phyloP scores from a whole-genome alignment of 2,113 vertebrate species.

The Pluvianellus socialis region DNA sequence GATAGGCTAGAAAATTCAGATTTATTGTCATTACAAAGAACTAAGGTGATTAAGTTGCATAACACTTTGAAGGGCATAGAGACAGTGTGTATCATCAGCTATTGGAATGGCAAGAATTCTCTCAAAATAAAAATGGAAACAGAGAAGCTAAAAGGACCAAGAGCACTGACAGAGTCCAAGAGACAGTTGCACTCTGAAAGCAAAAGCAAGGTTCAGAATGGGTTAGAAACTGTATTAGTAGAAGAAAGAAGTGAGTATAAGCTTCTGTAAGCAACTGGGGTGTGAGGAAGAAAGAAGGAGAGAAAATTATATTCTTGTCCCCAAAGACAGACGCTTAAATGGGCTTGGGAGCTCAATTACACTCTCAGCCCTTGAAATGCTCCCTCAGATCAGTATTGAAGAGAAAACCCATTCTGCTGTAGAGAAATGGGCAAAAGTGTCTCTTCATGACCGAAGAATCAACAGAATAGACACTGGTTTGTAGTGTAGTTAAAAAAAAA shows the following conservation, averaged over 20 bases:
- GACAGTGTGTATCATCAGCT: neutral
- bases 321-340: neutral
- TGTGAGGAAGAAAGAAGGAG: neutral
- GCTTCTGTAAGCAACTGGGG: neutral
- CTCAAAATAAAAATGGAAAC: neutral
- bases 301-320: neutral
- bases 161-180: neutral
- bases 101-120: neutral
- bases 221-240: neutral
- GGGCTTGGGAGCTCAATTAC: neutral
- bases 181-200: neutral
- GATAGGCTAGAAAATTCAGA: neutral
- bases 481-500: neutral
- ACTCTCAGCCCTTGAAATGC: neutral
- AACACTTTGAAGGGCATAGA: neutral
- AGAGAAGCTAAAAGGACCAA: neutral
- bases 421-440: neutral
- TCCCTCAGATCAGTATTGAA: neutral
- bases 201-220: neutral
- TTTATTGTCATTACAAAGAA: neutral
- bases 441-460: neutral
- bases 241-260: neutral
- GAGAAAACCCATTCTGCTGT: neutral
- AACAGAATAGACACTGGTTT: neutral
- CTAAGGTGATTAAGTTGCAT: neutral